A percentile compares a stretch with the other conserved stretches of the same genome.
These are phyloP conservation scores for Philaethria dido DNA, from an alignment of 2,888 invertebrate species.

Conservation along the genomic window DNA sequence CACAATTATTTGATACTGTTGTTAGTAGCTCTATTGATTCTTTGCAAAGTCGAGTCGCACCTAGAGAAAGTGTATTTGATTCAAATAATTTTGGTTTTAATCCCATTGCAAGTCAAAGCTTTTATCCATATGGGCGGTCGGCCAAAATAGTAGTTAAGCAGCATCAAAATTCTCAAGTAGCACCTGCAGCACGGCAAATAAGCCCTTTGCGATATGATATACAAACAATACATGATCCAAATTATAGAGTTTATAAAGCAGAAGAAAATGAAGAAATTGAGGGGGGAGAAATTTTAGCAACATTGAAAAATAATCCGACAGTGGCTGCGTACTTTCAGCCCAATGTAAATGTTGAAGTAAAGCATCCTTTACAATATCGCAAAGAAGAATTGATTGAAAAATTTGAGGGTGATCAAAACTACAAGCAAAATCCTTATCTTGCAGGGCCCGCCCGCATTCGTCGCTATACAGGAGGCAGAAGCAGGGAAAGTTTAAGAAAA, in stretches of 20 bases:
- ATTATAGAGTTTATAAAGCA: slow-evolving; percentile 78
- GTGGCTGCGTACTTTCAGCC: slow-evolving; percentile 78
- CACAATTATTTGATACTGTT: slow-evolving; percentile 73
- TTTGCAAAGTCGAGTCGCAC: slow-evolving; percentile 69
- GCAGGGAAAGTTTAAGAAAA: slow-evolving; percentile 66
- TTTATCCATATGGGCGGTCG: slow-evolving; percentile 62
- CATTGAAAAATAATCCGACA: slow-evolving; percentile 74
- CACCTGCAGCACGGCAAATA: slow-evolving; percentile 56
- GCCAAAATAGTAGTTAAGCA: slow-evolving; percentile 65
- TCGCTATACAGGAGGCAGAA: slow-evolving; percentile 77
- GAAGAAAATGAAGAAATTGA: slow-evolving; percentile 63
- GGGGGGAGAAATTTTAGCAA: slow-evolving; percentile 71
- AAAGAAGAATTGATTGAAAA: slow-evolving; percentile 69
- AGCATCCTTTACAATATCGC: slow-evolving; percentile 73
- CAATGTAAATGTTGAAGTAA: slow-evolving; percentile 70
- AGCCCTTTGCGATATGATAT: slow-evolving; percentile 75
- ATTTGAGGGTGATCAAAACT: slow-evolving; percentile 68
- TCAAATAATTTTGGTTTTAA: slow-evolving; percentile 76
- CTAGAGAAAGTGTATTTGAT: slow-evolving; percentile 70
- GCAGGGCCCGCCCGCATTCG: slow-evolving; percentile 75
- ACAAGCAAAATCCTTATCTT: slow-evolving; percentile 79
- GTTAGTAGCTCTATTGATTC: slow-evolving; percentile 80
- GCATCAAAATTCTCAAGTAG: slow-evolving; percentile 51
- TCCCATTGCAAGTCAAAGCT: slow-evolving; percentile 77
- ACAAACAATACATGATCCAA: slow-evolving; percentile 74